Base-by-base conservation (phyloP, 1,140 invertebrate species). In the Heliconius nattereri region DNA sequence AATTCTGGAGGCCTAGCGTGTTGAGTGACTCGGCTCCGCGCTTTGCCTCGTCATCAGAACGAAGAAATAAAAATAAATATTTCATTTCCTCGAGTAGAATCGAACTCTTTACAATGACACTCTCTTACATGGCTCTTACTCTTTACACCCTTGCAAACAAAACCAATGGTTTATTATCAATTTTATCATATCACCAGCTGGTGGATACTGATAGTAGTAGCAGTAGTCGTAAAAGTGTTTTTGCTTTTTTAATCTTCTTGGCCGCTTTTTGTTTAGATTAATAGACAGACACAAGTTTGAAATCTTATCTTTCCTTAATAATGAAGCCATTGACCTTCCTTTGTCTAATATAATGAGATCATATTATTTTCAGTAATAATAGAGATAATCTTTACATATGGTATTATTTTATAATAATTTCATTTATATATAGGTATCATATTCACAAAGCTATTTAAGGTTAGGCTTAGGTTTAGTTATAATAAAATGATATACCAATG, bases 401-500 rank as follows among this genome's bases (percentile, higher is more conserved):
- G 8, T 60, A 60, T 23, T 57, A 57, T n/a, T 57, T 29, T 29
- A 29, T 16, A 23, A 57, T 66, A 26, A 29, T 66, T 29, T 13
- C 0, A 13, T 29, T 26, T 66, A 66, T 66, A 16, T 1, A 8
- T 2, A 26, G 0, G 8, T 57, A 23, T 57, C 2, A 57, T 9
- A 54, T 20, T 7, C 20, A 57, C 20, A 66, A 29, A 11, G 60
- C 11, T 26, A 9, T 66, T 6, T 66, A 66, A 26, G 7, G 5
- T 66, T 26, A 23, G 23, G 23, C 23, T 26, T 29, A 57, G 54
- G 20, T 66, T 66, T 66, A 26, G 8, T n/a, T 29, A 11, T 16
- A 11, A 70, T 70, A 70, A 74, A 54, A 74, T 1, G 45, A 71
- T 88, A 87, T 83, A 94, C 92, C 90, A 70, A 92, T 81, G 77